Base-by-base conservation (phyloP, 2,113 vertebrate species). In the Pavo muticus region DNA sequence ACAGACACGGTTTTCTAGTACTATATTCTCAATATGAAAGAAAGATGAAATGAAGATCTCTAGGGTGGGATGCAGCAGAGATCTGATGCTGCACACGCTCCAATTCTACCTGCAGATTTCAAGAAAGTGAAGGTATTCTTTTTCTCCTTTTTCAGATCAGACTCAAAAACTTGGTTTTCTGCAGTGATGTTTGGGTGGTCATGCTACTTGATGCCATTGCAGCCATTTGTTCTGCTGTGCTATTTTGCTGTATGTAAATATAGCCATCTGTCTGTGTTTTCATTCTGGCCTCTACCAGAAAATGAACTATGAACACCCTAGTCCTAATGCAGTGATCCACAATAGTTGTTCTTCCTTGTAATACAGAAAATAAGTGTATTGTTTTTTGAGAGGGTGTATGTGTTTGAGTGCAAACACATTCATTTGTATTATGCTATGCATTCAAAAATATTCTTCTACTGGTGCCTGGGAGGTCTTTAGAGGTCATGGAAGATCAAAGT, bases 391-490 rank as follows among this genome's bases (percentile, higher is more conserved):
- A 10, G 47, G n/a, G 6, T 30, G n/a, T 40, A n/a, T 14, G 23
- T 29, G 24, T 29, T 47, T 57, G 44, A 67, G 50, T 15, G 44
- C 11, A 48, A 61, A 19, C 6, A 23, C 3, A 4, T 30, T 25
- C 4, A 0, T 59, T 84, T 40, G 7, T 17, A 25, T 11, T 6
- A 61, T 0, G 0, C 29, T 10, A 2, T 48, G 32, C 39, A 8
- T 63, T 73, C n/a, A 88, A 8, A 74, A 90, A 30, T 7, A 15
- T 48, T 63, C 45, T 48, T 56, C 15, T 18, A 7, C 23, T 30
- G 25, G n/a, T 61, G 44, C 61, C 37, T 77, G 24, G 11, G 45
- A 40, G 17, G 23, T 19, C 25, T 54, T n/a, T 35, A 37, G 9
- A 54, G 8, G 10, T 68, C 2, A 0, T 72, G 37, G 9, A 67